Conservation (phyloP, 2,797 vertebrate species). For the Gymnopithys bicolor region DNA sequence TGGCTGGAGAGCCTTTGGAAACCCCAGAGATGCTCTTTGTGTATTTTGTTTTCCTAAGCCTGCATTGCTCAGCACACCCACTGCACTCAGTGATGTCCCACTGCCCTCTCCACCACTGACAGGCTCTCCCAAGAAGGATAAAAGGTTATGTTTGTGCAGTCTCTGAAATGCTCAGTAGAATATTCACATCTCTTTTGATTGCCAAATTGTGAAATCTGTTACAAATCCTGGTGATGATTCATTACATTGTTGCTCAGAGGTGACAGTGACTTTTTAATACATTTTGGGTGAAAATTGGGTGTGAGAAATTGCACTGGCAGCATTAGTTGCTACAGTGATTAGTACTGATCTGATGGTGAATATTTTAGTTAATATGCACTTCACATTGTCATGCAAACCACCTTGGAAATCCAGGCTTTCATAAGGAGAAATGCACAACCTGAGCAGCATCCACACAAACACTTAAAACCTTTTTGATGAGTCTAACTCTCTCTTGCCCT, state of each 20-base stretch:
- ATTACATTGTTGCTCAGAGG: neutral
- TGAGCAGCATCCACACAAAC: neutral
- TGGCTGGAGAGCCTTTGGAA: neutral
- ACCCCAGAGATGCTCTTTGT: neutral
- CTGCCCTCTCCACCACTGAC: neutral
- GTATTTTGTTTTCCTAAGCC: too few species aligned
- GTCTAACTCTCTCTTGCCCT: neutral
- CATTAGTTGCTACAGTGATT: neutral
- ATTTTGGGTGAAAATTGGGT: neutral
- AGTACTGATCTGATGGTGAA: neutral
- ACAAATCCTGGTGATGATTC: neutral
- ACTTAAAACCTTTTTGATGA: neutral
- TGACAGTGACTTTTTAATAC: neutral
- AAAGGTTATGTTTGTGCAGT: neutral
- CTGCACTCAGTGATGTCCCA: neutral
- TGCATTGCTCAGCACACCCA: neutral
- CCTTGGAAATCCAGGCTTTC: neutral
- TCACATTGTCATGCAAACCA: neutral
- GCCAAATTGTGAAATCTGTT: neutral
- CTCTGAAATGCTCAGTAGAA: neutral
- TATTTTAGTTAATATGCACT: neutral
- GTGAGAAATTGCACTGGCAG: conserved; percentile 22
- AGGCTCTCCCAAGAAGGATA: neutral
- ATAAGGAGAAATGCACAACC: neutral
- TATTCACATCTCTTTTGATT: neutral